Base-by-base conservation (phyloP, 2,888 invertebrate genomes). In the Ephialtes manifestator region DNA sequence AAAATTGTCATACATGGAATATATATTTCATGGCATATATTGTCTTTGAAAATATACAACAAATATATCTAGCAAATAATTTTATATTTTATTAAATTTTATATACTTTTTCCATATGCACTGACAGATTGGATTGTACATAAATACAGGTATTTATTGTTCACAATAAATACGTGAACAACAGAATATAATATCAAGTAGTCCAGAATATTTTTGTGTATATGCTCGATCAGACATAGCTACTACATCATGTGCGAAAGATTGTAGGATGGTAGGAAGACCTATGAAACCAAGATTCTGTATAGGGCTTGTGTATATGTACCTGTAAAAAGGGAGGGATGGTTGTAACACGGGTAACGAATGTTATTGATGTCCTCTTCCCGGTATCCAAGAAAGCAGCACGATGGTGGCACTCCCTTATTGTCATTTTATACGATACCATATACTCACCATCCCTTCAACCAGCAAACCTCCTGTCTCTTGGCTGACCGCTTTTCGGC, bases 371-470 rank as follows among this genome's bases (percentile, higher is more conserved):
- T 92, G 92, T 89, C 89, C 90, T 53, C 35, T 58, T 18, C 63
- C 83, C 4, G 65, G 84, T 85, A 84, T 71, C 39, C 80, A 43
- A 75, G 74, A 58, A 70, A 20, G 48, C 83, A 55, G 24, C 72
- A 15, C 43, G 18, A 75, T 83, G 82, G 86, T 87, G 91, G 88
- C 90, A 87, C 89, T 89, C 90, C 90, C 91, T 92, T 92, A 92
- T 92, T 90, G 92, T 92, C 91, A 90, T 91, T 91, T 92, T 92
- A 92, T 92, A 92, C 91, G 90, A 88, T 88, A 89, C 85, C 88
- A 48, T 28, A 67, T 10, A 46, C 31, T 51, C 55, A 18, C 70
- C 51, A 31, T 31, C 48, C 46, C 60, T 46, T 24, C 46, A 20
- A 13, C 28, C 43, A 15, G 31, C 4, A 46, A 18, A 46, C 58